Conservation (phyloP, 2,113 vertebrate genomes). For the Ptilonorhynchus violaceus region DNA sequence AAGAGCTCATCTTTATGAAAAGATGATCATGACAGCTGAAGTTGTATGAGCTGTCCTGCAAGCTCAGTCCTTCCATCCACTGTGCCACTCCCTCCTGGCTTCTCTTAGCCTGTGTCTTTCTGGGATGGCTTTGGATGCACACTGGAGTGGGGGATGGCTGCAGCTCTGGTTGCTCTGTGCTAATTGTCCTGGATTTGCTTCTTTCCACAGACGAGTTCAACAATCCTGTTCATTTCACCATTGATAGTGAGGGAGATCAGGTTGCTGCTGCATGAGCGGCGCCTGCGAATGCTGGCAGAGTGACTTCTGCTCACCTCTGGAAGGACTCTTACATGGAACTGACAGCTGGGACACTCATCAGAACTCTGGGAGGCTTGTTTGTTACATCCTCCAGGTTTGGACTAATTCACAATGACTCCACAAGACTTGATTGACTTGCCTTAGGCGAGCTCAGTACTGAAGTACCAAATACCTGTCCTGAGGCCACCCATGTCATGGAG, state of each 20-base stretch:
- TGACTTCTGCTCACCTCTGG: conserved; percentile 21
- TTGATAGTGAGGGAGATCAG: conserved; percentile 79
- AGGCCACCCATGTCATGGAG: background rate
- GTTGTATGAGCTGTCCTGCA: background rate
- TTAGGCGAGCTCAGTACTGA: background rate
- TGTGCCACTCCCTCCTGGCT: background rate
- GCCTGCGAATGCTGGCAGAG: conserved; percentile 6
- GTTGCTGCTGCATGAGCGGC: conserved; percentile 73
- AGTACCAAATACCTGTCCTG: background rate
- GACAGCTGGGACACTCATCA: background rate
- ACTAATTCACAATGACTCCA: background rate
- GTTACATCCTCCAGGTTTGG: background rate
- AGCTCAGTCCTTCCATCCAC: background rate
- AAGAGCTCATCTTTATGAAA: background rate
- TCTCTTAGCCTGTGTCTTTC: background rate
- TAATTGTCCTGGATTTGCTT: background rate
- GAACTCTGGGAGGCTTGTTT: background rate
- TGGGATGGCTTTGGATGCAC: background rate
- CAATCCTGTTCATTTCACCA: conserved; percentile 86
- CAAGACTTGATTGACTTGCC: background rate
- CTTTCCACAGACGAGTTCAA: conserved; percentile 83
- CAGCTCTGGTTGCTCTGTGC: background rate
- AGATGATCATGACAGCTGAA: background rate
- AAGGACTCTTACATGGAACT: background rate
- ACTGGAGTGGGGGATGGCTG: rapidly evolving